Percentiles rank a stretch among this genome's conserved stretches.
These are phyloP conservation scores for Microtus richardsoni DNA, from an alignment of 2,113 vertebrate genomes.

Conservation along the genomic window DNA sequence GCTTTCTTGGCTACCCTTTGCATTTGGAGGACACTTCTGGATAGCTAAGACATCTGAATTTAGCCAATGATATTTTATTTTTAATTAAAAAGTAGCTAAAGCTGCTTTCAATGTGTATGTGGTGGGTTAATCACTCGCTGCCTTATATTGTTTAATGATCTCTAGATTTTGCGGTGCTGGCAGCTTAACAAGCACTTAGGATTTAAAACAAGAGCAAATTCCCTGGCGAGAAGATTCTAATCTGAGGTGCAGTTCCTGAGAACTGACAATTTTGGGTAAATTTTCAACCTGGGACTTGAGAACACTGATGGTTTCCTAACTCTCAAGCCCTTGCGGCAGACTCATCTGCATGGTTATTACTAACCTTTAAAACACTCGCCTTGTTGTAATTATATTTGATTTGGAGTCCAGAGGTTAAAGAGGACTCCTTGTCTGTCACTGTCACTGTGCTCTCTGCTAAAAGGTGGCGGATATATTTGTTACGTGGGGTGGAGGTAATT, in stretches of 20 bases:
- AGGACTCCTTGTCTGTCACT: constrained; percentile 52
- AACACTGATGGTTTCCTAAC: constrained; percentile 79
- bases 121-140: constrained; percentile 88
- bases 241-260: constrained; percentile 86
- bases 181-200: constrained; percentile 85
- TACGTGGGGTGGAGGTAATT: constrained; percentile 46
- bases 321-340: constrained; percentile 76
- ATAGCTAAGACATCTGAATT: constrained; percentile 85
- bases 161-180: constrained; percentile 88
- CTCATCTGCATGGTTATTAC: constrained; percentile 77
- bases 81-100: constrained; percentile 91
- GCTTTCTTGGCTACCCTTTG: constrained; percentile 74
- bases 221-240: constrained; percentile 84
- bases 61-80: constrained; percentile 88
- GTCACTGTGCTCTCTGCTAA: constrained; percentile 51
- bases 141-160: constrained; percentile 88
- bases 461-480: constrained; percentile 66
- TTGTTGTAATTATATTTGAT: constrained; percentile 69
- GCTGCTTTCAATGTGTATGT: constrained; percentile 86
- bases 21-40: constrained; percentile 84
- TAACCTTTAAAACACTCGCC: constrained; percentile 68
- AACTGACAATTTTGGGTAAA: constrained; percentile 85
- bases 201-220: constrained; percentile 88
- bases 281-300: constrained; percentile 82
- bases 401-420: constrained; percentile 75